These are phyloP conservation scores for Ciona savignyi DNA, from an alignment of 23 tunicate genomes.

Conservation along the genomic window DNA sequence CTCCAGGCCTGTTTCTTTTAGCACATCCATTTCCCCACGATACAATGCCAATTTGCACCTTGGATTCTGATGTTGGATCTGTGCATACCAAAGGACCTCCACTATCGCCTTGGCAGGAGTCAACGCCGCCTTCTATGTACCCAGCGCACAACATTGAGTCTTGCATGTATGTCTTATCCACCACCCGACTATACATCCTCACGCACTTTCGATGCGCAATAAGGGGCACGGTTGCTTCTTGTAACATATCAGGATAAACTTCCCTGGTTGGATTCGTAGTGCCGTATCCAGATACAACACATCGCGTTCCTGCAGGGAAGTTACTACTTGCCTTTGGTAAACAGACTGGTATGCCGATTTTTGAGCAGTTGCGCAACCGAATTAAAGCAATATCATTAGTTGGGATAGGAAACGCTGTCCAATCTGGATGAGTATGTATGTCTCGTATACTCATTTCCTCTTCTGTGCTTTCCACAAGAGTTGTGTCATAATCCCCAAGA, in stretches of 20 bases:
- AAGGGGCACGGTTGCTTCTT: not conserved
- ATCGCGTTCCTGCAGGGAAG: constrained; percentile 1
- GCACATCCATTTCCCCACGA: constrained; percentile 19
- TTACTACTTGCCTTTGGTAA: not conserved
- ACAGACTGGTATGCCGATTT: constrained; percentile 25
- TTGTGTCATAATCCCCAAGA: constrained; percentile 11
- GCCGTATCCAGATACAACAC: constrained; percentile 33
- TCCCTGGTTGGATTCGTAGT: constrained; percentile 16
- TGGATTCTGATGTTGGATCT: not conserved
- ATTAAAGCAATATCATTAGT: constrained; percentile 44
- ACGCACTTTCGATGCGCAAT: not conserved
- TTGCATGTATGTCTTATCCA: not conserved
- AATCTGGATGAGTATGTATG: constrained; percentile 32
- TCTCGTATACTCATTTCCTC: constrained; percentile 7
- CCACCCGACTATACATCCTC: no score
- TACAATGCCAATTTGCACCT: not conserved
- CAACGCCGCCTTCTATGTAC: constrained; percentile 7
- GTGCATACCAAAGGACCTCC: constrained; percentile 10
- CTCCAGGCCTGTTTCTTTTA: constrained; percentile 10
- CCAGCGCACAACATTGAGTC: constrained; percentile 13
- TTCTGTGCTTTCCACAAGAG: constrained; percentile 10
- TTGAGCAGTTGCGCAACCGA: constrained; percentile 19
- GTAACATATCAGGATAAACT: not conserved
- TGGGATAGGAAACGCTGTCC: constrained; percentile 31
- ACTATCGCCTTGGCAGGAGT: constrained; percentile 15